Percentiles rank a stretch among this genome's conserved stretches.
Conservation (phyloP, 2,797 vertebrate species). For the Microtus obscurus region DNA sequence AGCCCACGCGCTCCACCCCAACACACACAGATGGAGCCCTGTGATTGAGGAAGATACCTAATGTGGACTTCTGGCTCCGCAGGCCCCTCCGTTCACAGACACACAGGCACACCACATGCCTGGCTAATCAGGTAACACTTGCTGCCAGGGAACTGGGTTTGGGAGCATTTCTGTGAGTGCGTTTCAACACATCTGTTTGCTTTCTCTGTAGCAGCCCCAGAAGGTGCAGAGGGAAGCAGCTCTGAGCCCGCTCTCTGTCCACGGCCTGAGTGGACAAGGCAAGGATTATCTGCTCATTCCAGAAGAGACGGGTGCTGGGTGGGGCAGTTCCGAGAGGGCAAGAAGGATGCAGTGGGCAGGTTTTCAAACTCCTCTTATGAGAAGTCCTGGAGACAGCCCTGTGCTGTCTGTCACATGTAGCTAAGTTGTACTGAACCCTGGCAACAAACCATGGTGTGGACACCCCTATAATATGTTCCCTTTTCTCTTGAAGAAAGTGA, state of each 20-base stretch:
- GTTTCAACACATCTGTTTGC: not conserved
- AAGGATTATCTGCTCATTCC: fast-evolving
- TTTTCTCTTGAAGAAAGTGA: not conserved
- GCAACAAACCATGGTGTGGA: fast-evolving
- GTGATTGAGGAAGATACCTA: not conserved
- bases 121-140: not conserved
- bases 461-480: not conserved
- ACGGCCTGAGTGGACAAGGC: not conserved
- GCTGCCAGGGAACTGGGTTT: not conserved
- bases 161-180: not conserved
- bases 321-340: too few relatives aligned
- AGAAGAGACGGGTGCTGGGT: fast-evolving
- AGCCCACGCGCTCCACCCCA: not conserved
- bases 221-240: not conserved
- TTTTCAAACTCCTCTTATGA: not conserved
- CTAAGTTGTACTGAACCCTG: not conserved
- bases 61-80: not conserved
- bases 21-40: not conserved
- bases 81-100: fast-evolving
- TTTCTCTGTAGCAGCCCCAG: not conserved
- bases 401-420: too few relatives aligned
- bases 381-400: fast-evolving
- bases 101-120: not conserved
- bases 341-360: not conserved
- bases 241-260: not conserved